A percentile compares a stretch with the other conserved stretches of the same genome.
phyloP scores from a whole-genome alignment of 2,113 vertebrate genomes.

The Gymnobelideus leadbeateri region DNA sequence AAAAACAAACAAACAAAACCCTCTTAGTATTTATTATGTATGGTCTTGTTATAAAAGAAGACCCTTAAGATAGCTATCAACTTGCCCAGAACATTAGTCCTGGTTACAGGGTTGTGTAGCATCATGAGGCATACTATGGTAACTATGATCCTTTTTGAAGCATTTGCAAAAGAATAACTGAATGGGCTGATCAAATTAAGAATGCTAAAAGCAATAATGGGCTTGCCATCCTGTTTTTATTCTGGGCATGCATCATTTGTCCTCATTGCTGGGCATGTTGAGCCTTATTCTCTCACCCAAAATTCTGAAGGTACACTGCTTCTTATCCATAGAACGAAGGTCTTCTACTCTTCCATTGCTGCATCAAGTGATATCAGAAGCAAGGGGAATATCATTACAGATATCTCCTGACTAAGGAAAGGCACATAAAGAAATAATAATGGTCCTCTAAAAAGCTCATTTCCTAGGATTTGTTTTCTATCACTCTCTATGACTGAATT shows the following conservation, averaged over 20 bases:
- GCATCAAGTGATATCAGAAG: neutral
- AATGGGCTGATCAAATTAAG: too few relatives aligned
- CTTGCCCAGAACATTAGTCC: too few relatives aligned
- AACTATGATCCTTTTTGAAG: too few relatives aligned
- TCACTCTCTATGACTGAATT: neutral
- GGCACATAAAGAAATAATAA: neutral
- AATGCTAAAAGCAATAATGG: too few relatives aligned
- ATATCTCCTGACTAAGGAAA: neutral
- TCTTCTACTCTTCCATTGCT: neutral
- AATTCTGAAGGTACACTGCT: neutral
- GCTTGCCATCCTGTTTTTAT: neutral
- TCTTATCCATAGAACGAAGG: too few relatives aligned
- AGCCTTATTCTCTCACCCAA: slow-evolving; percentile 4
- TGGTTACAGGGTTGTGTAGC: too few relatives aligned
- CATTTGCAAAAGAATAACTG: too few relatives aligned
- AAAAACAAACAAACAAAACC: neutral
- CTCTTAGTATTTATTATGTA: too few relatives aligned
- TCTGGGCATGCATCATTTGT: too few relatives aligned
- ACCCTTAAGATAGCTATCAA: too few relatives aligned
- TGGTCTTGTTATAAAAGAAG: too few relatives aligned
- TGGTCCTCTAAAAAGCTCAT: neutral
- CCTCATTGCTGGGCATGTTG: neutral
- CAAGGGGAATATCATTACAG: neutral
- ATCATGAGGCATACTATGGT: too few relatives aligned
- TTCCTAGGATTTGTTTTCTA: neutral